A percentile compares a stretch with the other conserved stretches of the same genome.
phyloP scores from a whole-genome alignment of 2,888 invertebrate species.

The Campaea margaritaria region DNA sequence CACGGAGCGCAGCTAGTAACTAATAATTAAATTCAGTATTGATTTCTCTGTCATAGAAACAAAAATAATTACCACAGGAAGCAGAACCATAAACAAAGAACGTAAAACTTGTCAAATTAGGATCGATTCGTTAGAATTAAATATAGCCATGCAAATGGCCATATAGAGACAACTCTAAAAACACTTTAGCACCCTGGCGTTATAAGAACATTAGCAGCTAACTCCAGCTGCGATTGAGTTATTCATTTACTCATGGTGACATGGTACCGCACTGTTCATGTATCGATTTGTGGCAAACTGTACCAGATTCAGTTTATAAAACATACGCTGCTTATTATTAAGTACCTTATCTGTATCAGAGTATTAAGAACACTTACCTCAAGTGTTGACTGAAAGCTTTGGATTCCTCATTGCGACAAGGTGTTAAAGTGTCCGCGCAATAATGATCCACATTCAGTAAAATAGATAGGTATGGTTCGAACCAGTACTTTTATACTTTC shows the following conservation, averaged over 20 bases:
- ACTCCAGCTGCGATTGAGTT: background rate
- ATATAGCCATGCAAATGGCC: constrained; percentile 35
- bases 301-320: no score
- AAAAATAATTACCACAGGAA: constrained; percentile 26
- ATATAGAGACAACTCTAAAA: background rate
- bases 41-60: constrained; percentile 12
- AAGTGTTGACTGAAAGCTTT: background rate
- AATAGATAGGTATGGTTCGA: constrained; percentile 13
- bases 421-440: background rate
- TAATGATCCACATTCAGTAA: background rate
- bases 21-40: constrained; percentile 2
- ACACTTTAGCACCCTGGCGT: constrained; percentile 21
- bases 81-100: constrained; percentile 31
- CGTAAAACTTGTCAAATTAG: constrained; percentile 43
- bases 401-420: constrained; percentile 12
- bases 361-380: no score
- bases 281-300: no score
- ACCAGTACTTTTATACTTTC: constrained; percentile 32
- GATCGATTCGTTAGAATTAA: constrained; percentile 39
- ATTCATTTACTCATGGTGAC: no score
- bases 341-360: no score
- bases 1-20: no score
- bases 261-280: no score
- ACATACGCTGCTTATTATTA: no score
- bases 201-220: background rate